Evolutionary conservation across 2,113 vertebrate genomes (phyloP).

Genomic region (Chamaea fasciata): DNA sequence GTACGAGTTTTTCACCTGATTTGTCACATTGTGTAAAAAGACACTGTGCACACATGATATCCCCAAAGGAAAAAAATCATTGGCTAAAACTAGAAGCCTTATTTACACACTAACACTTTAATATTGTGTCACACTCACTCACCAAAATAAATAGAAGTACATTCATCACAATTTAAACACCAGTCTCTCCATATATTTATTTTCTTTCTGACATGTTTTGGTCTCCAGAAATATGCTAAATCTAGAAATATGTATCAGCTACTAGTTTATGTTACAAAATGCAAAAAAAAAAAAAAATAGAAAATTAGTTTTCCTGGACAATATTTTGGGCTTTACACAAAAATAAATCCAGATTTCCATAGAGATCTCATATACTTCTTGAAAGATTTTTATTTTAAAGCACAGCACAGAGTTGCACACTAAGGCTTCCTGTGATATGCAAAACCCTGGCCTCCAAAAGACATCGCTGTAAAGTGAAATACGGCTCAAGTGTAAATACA

Average conservation of each 20-base stretch:
- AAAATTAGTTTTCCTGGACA: slow-evolving; percentile 67
- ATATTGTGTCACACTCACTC: slow-evolving; percentile 70
- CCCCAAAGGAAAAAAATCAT: slow-evolving; percentile 31
- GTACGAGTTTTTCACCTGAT: slow-evolving; percentile 59
- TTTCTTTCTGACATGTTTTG: slow-evolving; percentile 76
- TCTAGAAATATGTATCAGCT: slow-evolving; percentile 72
- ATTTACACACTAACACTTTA: slow-evolving; percentile 64
- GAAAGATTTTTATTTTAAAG: slow-evolving; percentile 65
- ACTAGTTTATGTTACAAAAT: slow-evolving; percentile 72
- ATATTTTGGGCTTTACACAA: slow-evolving; percentile 74
- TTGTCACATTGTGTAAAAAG: slow-evolving; percentile 71
- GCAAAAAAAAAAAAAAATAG: slow-evolving; percentile 64
- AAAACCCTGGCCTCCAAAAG: slow-evolving; percentile 70
- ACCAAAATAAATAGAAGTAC: slow-evolving; percentile 78
- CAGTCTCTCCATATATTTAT: slow-evolving; percentile 74
- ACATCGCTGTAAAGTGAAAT: slow-evolving; percentile 54
- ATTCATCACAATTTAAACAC: slow-evolving; percentile 73
- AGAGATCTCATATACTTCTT: slow-evolving; percentile 58
- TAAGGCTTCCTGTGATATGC: slow-evolving; percentile 71
- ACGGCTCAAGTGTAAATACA: slow-evolving; percentile 68
- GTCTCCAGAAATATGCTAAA: slow-evolving; percentile 70
- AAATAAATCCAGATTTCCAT: slow-evolving; percentile 72
- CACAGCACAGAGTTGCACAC: slow-evolving; percentile 61
- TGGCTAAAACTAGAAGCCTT: slow-evolving; percentile 59
- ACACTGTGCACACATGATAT: slow-evolving; percentile 62